These are phyloP conservation scores for Myotis findleyi DNA, from an alignment of 2,797 vertebrate species.

Conservation along the genomic window DNA sequence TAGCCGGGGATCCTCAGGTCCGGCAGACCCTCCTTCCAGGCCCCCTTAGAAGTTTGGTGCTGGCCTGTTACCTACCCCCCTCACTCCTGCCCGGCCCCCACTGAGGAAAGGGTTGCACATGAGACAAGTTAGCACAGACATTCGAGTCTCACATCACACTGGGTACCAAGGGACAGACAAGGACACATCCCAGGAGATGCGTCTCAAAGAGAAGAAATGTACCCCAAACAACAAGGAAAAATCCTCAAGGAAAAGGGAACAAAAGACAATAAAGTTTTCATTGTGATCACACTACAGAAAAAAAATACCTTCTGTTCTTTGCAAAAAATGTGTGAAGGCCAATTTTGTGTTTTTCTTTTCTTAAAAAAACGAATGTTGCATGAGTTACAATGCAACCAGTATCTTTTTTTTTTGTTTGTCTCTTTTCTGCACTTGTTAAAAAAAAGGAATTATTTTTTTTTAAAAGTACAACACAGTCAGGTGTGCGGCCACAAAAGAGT, in stretches of 20 bases:
- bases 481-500: constrained; percentile 95
- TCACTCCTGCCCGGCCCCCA: constrained; percentile 77
- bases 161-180: constrained; percentile 74
- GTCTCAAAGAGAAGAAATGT: constrained; percentile 85
- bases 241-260: constrained; percentile 81
- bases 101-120: constrained; percentile 80
- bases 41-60: not conserved
- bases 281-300: constrained; percentile 89
- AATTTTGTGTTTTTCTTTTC: constrained; percentile 84
- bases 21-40: constrained; percentile 15
- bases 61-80: not conserved
- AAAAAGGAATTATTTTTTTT: constrained; percentile 84
- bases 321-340: constrained; percentile 91
- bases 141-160: constrained; percentile 82
- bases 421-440: constrained; percentile 82
- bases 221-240: constrained; percentile 69
- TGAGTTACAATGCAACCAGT: constrained; percentile 94
- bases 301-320: constrained; percentile 86
- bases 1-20: not conserved
- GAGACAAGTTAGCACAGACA: constrained; percentile 86
- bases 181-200: constrained; percentile 81
- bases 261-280: constrained; percentile 90
- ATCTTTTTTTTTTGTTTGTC: constrained; percentile 84
- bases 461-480: constrained; percentile 92
- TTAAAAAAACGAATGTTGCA: constrained; percentile 88